phyloP scores from a whole-genome alignment of 2,888 invertebrate genomes.

The Pseudanteris insignis region DNA sequence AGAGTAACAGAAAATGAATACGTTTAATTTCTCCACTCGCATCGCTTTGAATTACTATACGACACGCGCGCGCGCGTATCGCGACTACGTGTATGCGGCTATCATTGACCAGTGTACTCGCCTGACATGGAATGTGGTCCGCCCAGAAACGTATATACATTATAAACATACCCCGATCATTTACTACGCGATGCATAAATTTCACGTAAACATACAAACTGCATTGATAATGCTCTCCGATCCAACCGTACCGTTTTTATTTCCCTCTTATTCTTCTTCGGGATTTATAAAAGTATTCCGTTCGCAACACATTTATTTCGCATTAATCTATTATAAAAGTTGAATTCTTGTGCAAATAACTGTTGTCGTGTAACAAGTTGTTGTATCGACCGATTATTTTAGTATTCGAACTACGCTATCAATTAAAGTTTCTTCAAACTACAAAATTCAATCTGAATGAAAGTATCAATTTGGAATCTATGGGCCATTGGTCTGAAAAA shows the following conservation, averaged over 20 bases:
- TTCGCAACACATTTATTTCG: too few relatives aligned
- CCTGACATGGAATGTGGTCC: slow-evolving; percentile 65
- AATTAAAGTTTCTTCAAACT: too few relatives aligned
- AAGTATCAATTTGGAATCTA: too few relatives aligned
- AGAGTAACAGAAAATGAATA: slow-evolving; percentile 39
- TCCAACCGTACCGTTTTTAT: slow-evolving; percentile 15
- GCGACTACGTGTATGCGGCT: slow-evolving; percentile 47
- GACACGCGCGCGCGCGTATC: slow-evolving; percentile 47
- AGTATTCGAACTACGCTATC: too few relatives aligned
- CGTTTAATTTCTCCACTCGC: slow-evolving; percentile 38
- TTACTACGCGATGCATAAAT: slow-evolving; percentile 34
- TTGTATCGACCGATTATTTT: not conserved
- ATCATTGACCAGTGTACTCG: slow-evolving; percentile 57
- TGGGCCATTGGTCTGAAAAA: too few relatives aligned
- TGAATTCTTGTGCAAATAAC: too few relatives aligned
- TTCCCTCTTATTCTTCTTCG: not conserved
- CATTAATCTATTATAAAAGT: too few relatives aligned
- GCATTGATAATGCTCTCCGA: slow-evolving; percentile 13
- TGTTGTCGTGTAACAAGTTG: too few relatives aligned
- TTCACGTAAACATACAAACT: slow-evolving; percentile 32
- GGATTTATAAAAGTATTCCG: too few relatives aligned
- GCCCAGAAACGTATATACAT: slow-evolving; percentile 50
- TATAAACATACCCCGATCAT: slow-evolving; percentile 37
- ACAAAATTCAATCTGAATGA: too few relatives aligned
- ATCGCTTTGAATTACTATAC: slow-evolving; percentile 45